Evolutionary conservation across 2,797 vertebrate species (phyloP), one percentile per base, ranked within the genome.

Genomic region (Lepus townsendii): DNA sequence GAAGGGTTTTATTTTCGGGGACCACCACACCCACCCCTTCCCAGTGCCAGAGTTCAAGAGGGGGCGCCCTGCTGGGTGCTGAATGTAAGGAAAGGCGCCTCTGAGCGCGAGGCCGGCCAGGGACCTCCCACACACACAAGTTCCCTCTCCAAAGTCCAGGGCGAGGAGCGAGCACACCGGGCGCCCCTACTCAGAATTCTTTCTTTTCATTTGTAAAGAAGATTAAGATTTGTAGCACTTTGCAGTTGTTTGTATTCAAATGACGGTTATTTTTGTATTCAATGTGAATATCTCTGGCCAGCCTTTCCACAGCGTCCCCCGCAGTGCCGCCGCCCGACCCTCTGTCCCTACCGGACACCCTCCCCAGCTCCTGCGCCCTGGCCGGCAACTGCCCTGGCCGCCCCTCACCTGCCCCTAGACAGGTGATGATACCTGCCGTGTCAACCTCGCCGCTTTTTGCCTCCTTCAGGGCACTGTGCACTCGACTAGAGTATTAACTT

Each of bases 161-260:
- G 24, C 4, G 4, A 5, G 47, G 32, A 80, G 92, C 69, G 20
- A 20, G 32, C 50, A 47, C 63, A 27, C 68, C 87, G 38, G 96
- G 96, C 88, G 97, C 87, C 93, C 78, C 88, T 95, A 87, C 0
- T 0, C 93, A 95, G 95, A 80, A 79, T 80, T 54, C 4, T 77
- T 96, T 97, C 83, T 97, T 90, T 92, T 35, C 86, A 69, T 71
- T 30, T 91, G n/a, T 91, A 92, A 97, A 90, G 91, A 94, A 88
- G 83, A 57, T 95, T 96, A 97, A 0, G 17, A 96, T 90, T 95
- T 97, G 97, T 98, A 98, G 98, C 98, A 98, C 98, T 98, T 98
- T 98, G 93, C 97, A 96, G 97, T 98, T 98, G 98, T 98, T 97
- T 98, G 98, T 98, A 98, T 97, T 97, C 97, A 98, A 98, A 97